phyloP scores from a whole-genome alignment of 1,140 invertebrate species.

The Eumeta japonica region DNA sequence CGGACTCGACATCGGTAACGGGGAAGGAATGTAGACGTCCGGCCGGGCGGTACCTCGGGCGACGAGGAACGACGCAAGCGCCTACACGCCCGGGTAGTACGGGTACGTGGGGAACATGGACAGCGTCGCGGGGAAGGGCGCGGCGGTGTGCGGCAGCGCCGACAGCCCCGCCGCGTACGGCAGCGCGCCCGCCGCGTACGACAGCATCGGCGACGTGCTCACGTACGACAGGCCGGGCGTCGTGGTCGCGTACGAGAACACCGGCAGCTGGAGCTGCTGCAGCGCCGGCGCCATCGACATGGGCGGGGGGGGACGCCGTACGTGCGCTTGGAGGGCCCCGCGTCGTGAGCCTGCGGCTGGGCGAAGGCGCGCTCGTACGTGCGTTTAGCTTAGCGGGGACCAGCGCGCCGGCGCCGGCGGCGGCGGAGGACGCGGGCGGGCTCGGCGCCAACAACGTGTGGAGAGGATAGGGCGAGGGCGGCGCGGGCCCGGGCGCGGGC shows the following conservation, averaged over 20 bases:
- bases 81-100: slow-evolving; percentile 43
- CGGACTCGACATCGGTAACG: not conserved
- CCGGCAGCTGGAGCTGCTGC: slow-evolving; percentile 46
- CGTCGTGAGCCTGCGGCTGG: slow-evolving; percentile 28
- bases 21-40: no score
- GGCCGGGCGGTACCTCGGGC: no score
- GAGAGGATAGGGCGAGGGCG: slow-evolving; percentile 24
- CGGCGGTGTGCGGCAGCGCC: slow-evolving; percentile 8
- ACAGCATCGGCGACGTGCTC: slow-evolving; percentile 29
- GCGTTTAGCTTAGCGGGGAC: slow-evolving; percentile 34
- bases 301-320: slow-evolving; percentile 49
- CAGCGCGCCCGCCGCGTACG: slow-evolving; percentile 19
- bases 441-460: no score
- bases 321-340: slow-evolving; percentile 42
- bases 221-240: slow-evolving; percentile 41
- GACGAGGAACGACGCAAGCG: no score
- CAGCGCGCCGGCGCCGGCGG: slow-evolving; percentile 26
- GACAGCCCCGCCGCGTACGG: slow-evolving; percentile 10
- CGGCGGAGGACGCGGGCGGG: slow-evolving; percentile 36
- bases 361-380: slow-evolving; percentile 57
- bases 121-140: slow-evolving; percentile 27
- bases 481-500: slow-evolving; percentile 25
- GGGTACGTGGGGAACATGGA: slow-evolving; percentile 43
- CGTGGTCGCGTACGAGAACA: slow-evolving; percentile 50
- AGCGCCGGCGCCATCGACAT: slow-evolving; percentile 43